Percentiles rank a stretch among this genome's conserved stretches.
phyloP scores from a whole-genome alignment of 2,797 vertebrate genomes.

The Myioborus melanocephalus region DNA sequence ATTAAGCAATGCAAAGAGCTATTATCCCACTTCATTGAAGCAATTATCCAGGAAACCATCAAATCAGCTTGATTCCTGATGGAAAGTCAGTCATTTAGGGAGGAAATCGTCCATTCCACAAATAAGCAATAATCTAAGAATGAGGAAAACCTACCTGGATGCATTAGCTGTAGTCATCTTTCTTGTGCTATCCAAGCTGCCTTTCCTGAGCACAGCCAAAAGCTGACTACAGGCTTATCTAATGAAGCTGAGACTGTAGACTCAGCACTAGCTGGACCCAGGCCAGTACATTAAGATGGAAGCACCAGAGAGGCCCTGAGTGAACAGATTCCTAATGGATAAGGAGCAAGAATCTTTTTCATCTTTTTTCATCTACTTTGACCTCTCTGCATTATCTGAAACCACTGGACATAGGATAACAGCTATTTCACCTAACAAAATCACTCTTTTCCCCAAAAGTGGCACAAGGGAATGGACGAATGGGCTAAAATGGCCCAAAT shows the following conservation, averaged over 20 bases:
- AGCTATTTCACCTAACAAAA: not conserved
- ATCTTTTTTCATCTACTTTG: not conserved
- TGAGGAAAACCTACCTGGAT: constrained; percentile 8
- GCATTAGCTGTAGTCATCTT: constrained; percentile 22
- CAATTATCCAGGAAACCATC: constrained; percentile 16
- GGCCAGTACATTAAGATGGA: constrained; percentile 23
- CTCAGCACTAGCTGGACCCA: constrained; percentile 19
- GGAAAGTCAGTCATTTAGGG: constrained; percentile 5
- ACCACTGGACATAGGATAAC: not conserved
- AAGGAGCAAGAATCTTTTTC: not conserved
- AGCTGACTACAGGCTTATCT: constrained; percentile 46
- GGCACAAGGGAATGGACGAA: accelerated
- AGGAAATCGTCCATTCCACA: constrained; percentile 2
- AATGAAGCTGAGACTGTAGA: not conserved
- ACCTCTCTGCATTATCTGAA: constrained; percentile 3
- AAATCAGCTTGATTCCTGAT: not conserved
- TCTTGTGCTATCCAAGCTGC: not conserved
- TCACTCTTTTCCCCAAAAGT: not conserved
- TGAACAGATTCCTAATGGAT: constrained; percentile 26
- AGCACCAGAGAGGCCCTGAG: not conserved
- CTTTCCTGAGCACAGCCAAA: constrained; percentile 20
- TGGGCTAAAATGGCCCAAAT: not conserved
- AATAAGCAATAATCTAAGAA: constrained; percentile 24
- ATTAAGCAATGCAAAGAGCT: constrained; percentile 9
- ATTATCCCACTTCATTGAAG: constrained; percentile 1